phyloP scores from a whole-genome alignment of 2,888 invertebrate species.

The Drosophila mimetica region DNA sequence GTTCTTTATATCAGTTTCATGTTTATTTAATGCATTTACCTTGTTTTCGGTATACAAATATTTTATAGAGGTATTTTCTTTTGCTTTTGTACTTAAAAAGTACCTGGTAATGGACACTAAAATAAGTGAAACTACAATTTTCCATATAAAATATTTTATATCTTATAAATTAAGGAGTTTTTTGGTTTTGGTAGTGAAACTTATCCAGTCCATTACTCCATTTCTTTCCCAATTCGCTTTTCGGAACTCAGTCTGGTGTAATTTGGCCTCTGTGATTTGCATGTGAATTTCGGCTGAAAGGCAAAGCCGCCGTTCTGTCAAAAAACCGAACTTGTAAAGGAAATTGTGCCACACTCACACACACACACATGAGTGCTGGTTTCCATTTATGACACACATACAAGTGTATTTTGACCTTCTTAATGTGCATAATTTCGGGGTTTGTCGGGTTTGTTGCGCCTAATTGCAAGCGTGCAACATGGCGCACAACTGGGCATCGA shows the following conservation, averaged over 20 bases:
- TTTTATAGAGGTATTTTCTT: too few species aligned
- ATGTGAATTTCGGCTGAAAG: conserved; percentile 36
- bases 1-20: conserved; percentile 14
- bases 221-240: background rate
- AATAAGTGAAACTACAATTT: too few species aligned
- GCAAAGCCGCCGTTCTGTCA: conserved; percentile 11
- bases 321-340: conserved; percentile 15
- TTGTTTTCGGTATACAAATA: background rate
- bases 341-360: conserved; percentile 1
- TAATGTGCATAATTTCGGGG: conserved; percentile 46
- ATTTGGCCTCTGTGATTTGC: conserved; percentile 20
- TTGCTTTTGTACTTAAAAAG: background rate
- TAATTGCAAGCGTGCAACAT: conserved; percentile 71
- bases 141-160: too few species aligned
- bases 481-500: conserved; percentile 58
- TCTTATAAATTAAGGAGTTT: background rate
- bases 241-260: conserved; percentile 12
- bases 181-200: too few species aligned
- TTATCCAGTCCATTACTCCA: too few species aligned
- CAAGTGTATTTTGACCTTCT: conserved; percentile 26
- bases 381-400: conserved; percentile 32
- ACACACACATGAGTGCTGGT: background rate
- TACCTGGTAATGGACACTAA: background rate
- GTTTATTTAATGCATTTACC: conserved; percentile 7
- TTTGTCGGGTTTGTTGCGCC: conserved; percentile 38